Evolutionary conservation across 2,888 invertebrate species (phyloP).

Genomic region (Dioctria linearis): DNA sequence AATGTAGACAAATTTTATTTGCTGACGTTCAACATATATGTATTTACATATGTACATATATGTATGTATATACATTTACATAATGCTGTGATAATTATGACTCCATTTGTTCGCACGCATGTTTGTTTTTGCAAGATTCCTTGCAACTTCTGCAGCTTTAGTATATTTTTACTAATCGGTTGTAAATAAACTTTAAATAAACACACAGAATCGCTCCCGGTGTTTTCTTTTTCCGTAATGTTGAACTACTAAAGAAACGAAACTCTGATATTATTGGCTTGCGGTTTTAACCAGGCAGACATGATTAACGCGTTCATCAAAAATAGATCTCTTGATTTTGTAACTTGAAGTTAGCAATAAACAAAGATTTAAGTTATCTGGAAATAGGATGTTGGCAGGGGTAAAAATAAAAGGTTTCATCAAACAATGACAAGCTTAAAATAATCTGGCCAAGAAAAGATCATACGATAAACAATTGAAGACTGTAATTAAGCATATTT

Average conservation of each 20-base stretch:
- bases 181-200: conserved; percentile 41
- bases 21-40: not conserved
- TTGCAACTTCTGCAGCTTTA: conserved; percentile 26
- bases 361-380: too few relatives aligned
- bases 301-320: conserved; percentile 3
- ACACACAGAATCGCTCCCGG: not conserved
- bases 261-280: not conserved
- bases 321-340: not conserved
- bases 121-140: conserved; percentile 27
- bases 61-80: not conserved
- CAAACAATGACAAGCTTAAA: too few relatives aligned
- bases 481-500: too few relatives aligned
- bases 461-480: too few relatives aligned
- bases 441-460: too few relatives aligned
- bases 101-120: conserved; percentile 25
- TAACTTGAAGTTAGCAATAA: too few relatives aligned
- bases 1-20: not conserved
- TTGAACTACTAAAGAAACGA: not conserved
- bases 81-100: conserved; percentile 39
- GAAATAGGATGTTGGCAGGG: too few relatives aligned
- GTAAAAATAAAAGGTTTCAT: too few relatives aligned
- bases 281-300: not conserved
- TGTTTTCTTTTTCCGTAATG: conserved; percentile 2
- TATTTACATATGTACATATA: too few relatives aligned
- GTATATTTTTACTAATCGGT: conserved; percentile 25